Conservation (phyloP, 2,888 invertebrate species). For the Mythimna vitellina region DNA sequence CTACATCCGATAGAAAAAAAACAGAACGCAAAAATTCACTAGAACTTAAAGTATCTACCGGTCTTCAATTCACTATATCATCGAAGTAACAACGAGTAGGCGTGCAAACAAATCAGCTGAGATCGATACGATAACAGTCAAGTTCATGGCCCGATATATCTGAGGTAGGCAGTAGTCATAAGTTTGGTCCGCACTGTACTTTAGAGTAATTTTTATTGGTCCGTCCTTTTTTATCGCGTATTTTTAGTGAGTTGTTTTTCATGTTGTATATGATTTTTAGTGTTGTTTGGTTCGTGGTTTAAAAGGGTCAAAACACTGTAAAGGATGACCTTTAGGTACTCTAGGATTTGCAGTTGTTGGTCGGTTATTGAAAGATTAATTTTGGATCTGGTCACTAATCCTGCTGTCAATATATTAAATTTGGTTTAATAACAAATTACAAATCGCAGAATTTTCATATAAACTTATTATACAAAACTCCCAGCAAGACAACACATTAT, state of each 20-base stretch:
- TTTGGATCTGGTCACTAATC: too few species aligned
- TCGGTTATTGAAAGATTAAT: too few species aligned
- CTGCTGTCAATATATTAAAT: neutral
- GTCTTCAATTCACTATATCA: slow-evolving; percentile 10
- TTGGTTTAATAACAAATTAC: neutral
- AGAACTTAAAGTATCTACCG: slow-evolving; percentile 2
- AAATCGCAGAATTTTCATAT: neutral
- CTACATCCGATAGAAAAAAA: neutral
- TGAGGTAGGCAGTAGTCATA: slow-evolving; percentile 15
- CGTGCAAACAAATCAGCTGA: slow-evolving; percentile 46
- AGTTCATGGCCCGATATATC: slow-evolving; percentile 51
- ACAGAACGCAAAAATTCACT: neutral
- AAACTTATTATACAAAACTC: neutral
- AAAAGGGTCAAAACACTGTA: neutral
- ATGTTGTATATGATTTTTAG: slow-evolving; percentile 4
- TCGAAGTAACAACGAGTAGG: slow-evolving; percentile 18
- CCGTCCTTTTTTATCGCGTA: slow-evolving; percentile 24
- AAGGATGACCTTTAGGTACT: neutral
- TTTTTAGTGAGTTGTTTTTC: slow-evolving; percentile 14
- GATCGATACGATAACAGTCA: slow-evolving; percentile 56
- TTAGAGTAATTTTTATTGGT: slow-evolving; percentile 47
- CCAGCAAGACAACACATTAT: neutral
- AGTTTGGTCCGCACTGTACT: slow-evolving; percentile 37
- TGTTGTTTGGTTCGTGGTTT: neutral
- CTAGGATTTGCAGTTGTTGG: too few species aligned